Percentiles rank a stretch among this genome's conserved stretches.
Evolutionary conservation across 1,140 invertebrate species (phyloP).

Genomic region (Drosophila bifasciata): DNA sequence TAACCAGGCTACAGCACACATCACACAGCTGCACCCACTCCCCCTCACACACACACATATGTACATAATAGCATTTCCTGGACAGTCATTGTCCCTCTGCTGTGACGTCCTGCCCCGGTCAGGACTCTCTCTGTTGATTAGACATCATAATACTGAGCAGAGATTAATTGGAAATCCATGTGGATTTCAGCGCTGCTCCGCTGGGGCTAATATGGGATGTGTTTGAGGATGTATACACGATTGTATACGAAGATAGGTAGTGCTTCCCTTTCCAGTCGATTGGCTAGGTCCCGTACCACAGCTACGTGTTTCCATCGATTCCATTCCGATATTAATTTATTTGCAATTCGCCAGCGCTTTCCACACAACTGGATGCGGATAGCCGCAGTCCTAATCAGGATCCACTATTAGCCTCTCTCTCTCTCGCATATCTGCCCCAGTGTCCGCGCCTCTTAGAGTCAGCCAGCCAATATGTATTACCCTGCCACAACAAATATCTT

Average conservation of each 20-base stretch:
- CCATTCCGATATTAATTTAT: constrained; percentile 40
- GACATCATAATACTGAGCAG: constrained; percentile 57
- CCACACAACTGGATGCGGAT: constrained; percentile 36
- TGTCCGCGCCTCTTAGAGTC: constrained; percentile 47
- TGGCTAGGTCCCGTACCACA: constrained; percentile 28
- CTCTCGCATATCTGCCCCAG: constrained; percentile 9
- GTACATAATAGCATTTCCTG: constrained; percentile 42
- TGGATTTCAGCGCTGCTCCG: neutral
- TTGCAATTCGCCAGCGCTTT: constrained; percentile 33
- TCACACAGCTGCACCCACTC: neutral
- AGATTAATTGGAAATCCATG: constrained; percentile 51
- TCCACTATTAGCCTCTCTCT: constrained; percentile 6
- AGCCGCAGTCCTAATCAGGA: constrained; percentile 41
- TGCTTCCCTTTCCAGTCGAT: constrained; percentile 28
- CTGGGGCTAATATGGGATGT: neutral
- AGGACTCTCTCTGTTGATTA: constrained; percentile 49
- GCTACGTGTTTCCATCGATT: constrained; percentile 16
- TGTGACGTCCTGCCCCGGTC: constrained; percentile 16
- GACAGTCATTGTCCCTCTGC: constrained; percentile 34
- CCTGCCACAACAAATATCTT: constrained; percentile 11
- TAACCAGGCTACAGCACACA: constrained; percentile 32
- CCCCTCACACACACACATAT: constrained; percentile 27
- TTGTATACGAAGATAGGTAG: neutral
- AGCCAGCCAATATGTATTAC: constrained; percentile 55
- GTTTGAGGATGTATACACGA: neutral